These are phyloP conservation scores for Ctenopoma kingsleyae DNA, from an alignment of 2,797 vertebrate genomes.

Conservation along the genomic window DNA sequence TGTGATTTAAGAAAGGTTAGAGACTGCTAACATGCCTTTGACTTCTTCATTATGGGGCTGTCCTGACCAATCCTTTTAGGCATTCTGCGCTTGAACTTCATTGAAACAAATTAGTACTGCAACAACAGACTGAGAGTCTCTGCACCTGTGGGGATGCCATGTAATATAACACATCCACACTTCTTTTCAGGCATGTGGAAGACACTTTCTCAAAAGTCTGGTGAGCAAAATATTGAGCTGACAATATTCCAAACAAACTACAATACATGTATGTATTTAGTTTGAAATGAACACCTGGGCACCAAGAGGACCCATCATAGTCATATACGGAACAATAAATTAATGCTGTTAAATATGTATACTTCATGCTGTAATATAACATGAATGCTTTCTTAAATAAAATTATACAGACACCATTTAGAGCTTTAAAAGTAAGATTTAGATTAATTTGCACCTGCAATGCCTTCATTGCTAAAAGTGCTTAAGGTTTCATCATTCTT, in stretches of 20 bases:
- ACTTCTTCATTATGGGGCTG: constrained; percentile 54
- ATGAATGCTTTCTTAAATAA: constrained; percentile 5
- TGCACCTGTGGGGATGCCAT: constrained; percentile 14
- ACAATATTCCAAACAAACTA: neutral
- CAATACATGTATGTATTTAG: neutral
- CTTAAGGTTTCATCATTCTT: constrained; percentile 2
- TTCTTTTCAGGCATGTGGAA: neutral
- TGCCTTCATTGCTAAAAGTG: too few relatives aligned
- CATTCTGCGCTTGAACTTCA: constrained; percentile 3
- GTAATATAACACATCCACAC: neutral
- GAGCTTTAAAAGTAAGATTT: neutral
- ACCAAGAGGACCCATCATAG: too few relatives aligned
- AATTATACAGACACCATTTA: neutral
- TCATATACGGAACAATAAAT: neutral
- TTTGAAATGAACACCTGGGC: neutral
- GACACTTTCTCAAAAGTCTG: neutral
- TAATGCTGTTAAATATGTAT: neutral
- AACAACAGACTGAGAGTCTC: constrained; percentile 31
- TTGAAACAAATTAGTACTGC: constrained; percentile 31
- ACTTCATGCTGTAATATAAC: neutral
- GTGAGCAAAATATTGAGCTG: neutral
- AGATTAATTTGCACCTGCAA: neutral
- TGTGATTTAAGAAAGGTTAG: constrained; percentile 63
- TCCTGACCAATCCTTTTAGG: constrained; percentile 43
- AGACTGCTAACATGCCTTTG: constrained; percentile 60